Conservation (phyloP, 1,140 invertebrate genomes). For the Drosophila sucinea region DNA sequence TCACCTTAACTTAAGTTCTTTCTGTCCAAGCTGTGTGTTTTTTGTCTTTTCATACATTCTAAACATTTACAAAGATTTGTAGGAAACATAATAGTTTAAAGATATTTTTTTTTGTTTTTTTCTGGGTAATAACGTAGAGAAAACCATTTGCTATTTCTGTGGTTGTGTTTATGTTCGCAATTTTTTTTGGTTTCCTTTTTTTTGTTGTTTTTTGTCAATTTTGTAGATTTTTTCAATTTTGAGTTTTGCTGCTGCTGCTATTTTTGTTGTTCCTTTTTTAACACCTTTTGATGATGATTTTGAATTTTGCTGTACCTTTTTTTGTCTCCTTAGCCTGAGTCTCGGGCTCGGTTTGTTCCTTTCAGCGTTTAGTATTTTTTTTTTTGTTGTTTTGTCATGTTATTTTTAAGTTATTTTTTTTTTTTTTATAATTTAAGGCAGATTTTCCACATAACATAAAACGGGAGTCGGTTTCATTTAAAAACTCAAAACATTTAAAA, state of each 20-base stretch:
- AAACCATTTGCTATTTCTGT: conserved; percentile 61
- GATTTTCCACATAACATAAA: conserved; percentile 87
- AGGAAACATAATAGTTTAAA: conserved; percentile 55
- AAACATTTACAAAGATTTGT: conserved; percentile 73
- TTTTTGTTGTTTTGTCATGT: conserved; percentile 70
- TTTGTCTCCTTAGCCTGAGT: conserved; percentile 11
- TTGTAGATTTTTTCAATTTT: conserved; percentile 66
- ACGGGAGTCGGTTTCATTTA: conserved; percentile 40
- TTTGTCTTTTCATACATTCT: conserved; percentile 58
- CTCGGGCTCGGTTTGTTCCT: conserved; percentile 10
- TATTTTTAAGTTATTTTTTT: conserved; percentile 35
- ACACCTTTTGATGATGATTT: conserved; percentile 61
- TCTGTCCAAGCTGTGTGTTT: conserved; percentile 42
- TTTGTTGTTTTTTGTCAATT: conserved; percentile 51
- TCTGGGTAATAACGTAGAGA: conserved; percentile 59
- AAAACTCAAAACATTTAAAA: conserved; percentile 39
- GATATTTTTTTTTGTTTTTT: conserved; percentile 31
- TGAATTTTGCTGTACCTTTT: conserved; percentile 67
- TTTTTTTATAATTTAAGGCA: conserved; percentile 85
- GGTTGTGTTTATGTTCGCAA: conserved; percentile 32
- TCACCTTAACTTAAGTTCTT: conserved; percentile 65
- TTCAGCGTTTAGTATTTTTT: conserved; percentile 38
- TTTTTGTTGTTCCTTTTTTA: conserved; percentile 16
- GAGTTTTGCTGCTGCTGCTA: conserved; percentile 60
- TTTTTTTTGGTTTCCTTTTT: conserved; percentile 24